Percentiles rank a stretch among this genome's conserved stretches.
Evolutionary conservation across 1,140 invertebrate genomes (phyloP).

Genomic region (Venustaconcha ellipsiformis): DNA sequence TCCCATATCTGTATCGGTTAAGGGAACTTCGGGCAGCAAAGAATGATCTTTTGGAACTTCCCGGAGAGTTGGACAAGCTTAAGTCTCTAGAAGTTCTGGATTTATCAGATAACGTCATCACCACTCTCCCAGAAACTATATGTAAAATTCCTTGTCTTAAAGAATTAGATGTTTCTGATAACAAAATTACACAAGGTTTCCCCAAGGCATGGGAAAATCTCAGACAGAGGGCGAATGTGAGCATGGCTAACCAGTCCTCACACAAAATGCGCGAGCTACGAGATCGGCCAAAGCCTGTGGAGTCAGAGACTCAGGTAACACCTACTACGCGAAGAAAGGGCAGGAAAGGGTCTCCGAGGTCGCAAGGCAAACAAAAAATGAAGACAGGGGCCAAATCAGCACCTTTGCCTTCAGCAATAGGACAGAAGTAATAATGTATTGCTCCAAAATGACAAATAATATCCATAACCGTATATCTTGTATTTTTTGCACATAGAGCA

Average conservation of each 20-base stretch:
- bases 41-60: slow-evolving; percentile 55
- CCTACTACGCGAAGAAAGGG: slow-evolving; percentile 45
- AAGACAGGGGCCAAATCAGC: slow-evolving; percentile 25
- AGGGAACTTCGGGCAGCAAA: slow-evolving; percentile 40
- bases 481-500: no score
- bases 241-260: slow-evolving; percentile 47
- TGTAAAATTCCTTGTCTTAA: slow-evolving; percentile 58
- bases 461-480: no score
- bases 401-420: slow-evolving; percentile 9
- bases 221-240: slow-evolving; percentile 35
- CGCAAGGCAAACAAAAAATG: neutral
- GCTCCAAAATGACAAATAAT: no score
- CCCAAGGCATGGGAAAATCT: slow-evolving; percentile 62
- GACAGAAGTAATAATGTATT: no score
- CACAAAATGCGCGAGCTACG: slow-evolving; percentile 45
- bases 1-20: slow-evolving; percentile 64
- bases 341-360: neutral
- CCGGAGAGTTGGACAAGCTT: slow-evolving; percentile 56
- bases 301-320: slow-evolving; percentile 41
- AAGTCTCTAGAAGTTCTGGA: slow-evolving; percentile 57
- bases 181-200: slow-evolving; percentile 55
- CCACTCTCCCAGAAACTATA: slow-evolving; percentile 61
- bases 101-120: slow-evolving; percentile 62
- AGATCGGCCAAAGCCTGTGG: slow-evolving; percentile 44
- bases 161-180: slow-evolving; percentile 60